Evolutionary conservation across 2,797 vertebrate species (phyloP).

Genomic region (Myiotriccus ornatus): DNA sequence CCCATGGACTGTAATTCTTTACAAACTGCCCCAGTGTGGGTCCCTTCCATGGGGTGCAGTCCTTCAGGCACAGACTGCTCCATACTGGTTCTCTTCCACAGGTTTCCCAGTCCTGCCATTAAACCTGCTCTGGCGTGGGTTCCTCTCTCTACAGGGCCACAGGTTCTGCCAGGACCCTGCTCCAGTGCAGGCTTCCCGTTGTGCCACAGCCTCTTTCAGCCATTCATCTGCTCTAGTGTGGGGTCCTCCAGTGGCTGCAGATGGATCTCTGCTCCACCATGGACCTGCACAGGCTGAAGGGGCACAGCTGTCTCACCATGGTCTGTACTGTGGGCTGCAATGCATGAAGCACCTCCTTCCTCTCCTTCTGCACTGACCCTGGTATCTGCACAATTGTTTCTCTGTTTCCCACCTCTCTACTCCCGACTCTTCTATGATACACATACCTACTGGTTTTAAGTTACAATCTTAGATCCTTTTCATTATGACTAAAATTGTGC

Average conservation of each 20-base stretch:
- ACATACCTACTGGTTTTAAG: neutral
- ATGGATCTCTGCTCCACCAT: neutral
- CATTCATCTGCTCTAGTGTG: neutral
- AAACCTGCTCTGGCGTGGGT: neutral
- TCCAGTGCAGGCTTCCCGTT: neutral
- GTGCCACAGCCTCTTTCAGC: neutral
- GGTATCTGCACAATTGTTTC: neutral
- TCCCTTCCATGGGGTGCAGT: neutral
- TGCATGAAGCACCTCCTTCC: fast-evolving
- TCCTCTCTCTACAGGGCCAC: neutral
- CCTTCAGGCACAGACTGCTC: neutral
- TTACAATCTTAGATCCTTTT: neutral
- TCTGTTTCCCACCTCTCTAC: neutral
- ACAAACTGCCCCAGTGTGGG: neutral
- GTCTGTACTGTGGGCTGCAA: neutral
- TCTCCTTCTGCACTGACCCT: neutral
- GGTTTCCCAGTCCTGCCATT: neutral
- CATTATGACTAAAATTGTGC: neutral
- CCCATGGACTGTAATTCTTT: neutral
- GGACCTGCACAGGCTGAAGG: neutral
- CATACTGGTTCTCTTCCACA: neutral
- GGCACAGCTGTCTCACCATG: neutral
- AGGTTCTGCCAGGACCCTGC: no score
- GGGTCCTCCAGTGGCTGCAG: neutral
- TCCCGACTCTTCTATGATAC: neutral